Base-by-base conservation (phyloP, 2,797 vertebrate species). In the Enteromius treurensis region DNA sequence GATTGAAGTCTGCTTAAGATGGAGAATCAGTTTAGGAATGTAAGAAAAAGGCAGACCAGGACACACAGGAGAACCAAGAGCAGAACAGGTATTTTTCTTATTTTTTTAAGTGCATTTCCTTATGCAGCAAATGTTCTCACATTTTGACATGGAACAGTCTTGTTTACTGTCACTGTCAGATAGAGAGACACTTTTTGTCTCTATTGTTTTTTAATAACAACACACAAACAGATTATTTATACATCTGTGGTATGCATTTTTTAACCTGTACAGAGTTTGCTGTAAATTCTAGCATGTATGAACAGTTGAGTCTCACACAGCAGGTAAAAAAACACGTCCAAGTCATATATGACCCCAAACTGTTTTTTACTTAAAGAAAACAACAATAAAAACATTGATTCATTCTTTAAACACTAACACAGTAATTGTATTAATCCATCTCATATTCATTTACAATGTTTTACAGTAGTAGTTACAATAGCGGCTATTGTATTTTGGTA, bases 41-140 rank as follows among this genome's bases (percentile, higher is more conserved):
- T 62, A 14, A 26, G 51, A 60, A 68, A 51, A 62, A 40, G 23
- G 17, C 80, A 81, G 80, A 23, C 13, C 0, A 71, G 81, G 64
- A 80, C 49, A 4, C 23, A 19, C 67, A 77, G 86, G 85, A 91
- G 32, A 49, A 40, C 53, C 19, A 60, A 29, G 37, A 58, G n/a
- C 2, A 19, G 32, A 13, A 3, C 85, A 93, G 94, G 93, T 94
- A 93, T 67, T 29, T 86, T 85, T 26, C 0, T n/a, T 60, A n/a
- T 55, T 3, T 29, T n/a, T 42, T 9, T 9, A n/a, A 40, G 1
- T 3, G 21, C 8, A 0, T 80, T 80, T 80, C n/a, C 51, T 55
- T 29, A 3, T 47, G 26, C 26, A 62, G 29, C 60, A 15, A 62
- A 14, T 21, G 58, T 45, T 60, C 13, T 17, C 21, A 51, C 5